phyloP scores from a whole-genome alignment of 2,797 vertebrate genomes.

The Lagorchestes hirsutus region DNA sequence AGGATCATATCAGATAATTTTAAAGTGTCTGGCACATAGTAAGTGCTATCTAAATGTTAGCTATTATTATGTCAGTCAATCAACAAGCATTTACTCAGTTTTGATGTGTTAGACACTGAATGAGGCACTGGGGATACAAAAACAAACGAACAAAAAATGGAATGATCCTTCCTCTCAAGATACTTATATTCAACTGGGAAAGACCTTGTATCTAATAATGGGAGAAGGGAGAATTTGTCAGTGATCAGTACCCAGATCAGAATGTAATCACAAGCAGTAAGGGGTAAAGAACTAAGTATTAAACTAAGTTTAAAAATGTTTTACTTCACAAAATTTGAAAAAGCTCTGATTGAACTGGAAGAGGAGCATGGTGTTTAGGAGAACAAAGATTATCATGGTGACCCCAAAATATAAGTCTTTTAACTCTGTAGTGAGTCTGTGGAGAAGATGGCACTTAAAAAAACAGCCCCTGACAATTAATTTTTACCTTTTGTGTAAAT shows the following conservation, averaged over 20 bases:
- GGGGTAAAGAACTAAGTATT: neutral
- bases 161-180: neutral
- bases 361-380: neutral
- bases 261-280: neutral
- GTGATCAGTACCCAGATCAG: neutral
- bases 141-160: neutral
- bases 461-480: neutral
- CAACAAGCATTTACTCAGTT: neutral
- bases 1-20: neutral
- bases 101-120: neutral
- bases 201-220: neutral
- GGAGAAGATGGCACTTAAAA: neutral
- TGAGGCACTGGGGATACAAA: neutral
- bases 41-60: neutral
- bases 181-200: neutral
- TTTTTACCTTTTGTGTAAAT: neutral
- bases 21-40: neutral
- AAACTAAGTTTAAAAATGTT: neutral
- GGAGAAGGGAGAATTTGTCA: neutral
- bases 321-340: neutral
- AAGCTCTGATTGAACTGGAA: neutral
- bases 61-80: neutral
- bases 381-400: neutral
- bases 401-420: neutral
- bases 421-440: neutral